These are phyloP conservation scores for Alcedo quadribrachys DNA, from an alignment of 2,797 vertebrate genomes.

Conservation along the genomic window DNA sequence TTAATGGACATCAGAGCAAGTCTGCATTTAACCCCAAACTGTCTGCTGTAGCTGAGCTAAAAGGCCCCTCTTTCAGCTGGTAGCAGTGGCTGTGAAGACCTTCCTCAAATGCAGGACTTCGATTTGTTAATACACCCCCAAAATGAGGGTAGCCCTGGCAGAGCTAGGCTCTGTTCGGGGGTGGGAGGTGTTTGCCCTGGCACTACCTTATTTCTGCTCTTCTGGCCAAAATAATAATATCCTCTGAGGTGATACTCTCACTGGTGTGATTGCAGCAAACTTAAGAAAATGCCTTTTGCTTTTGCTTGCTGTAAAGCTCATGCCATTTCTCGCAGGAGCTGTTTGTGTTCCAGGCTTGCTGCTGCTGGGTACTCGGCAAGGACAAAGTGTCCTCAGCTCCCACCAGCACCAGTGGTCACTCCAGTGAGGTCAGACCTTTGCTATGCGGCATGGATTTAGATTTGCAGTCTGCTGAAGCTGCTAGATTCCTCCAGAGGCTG, in stretches of 20 bases:
- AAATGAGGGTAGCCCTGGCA: background rate
- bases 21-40: slow-evolving; percentile 64
- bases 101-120: background rate
- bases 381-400: background rate
- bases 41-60: slow-evolving; percentile 51
- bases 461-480: background rate
- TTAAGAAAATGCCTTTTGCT: background rate
- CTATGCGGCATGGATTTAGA: fast-evolving
- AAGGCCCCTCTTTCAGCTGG: background rate
- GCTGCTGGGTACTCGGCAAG: background rate
- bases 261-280: background rate
- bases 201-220: background rate
- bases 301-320: fast-evolving
- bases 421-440: background rate
- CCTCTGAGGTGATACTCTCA: fast-evolving
- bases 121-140: background rate
- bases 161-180: fast-evolving
- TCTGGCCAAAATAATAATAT: background rate
- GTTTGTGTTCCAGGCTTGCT: background rate
- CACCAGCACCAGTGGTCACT: background rate
- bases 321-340: background rate
- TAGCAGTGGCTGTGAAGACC: background rate
- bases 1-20: slow-evolving; percentile 70
- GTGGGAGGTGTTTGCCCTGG: background rate
- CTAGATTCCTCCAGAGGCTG: background rate